Base-by-base conservation (phyloP, 1,140 invertebrate genomes). In the Whitmania pigra region DNA sequence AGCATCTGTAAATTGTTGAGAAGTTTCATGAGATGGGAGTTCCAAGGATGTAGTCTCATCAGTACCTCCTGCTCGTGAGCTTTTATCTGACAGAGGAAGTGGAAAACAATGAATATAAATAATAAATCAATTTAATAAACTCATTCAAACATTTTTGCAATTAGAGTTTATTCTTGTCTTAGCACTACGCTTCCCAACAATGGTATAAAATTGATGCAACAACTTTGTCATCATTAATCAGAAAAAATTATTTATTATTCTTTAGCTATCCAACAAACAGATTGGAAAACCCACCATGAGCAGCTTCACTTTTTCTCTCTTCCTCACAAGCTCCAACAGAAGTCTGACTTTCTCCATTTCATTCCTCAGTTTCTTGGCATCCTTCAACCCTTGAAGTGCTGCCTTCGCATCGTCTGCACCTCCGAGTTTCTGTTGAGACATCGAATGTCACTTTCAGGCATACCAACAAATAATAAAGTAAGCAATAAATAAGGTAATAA, bases 331-430 rank as follows among this genome's bases (percentile, higher is more conserved):
- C 82, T 97, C 94, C 79, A 94, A 94, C 0, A 97, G 85, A 25
- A 97, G 84, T 76, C 94, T 86, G 6, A 92, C 93, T 74, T 92
- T 86, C 82, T 98, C 95, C 57, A 97, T 83, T 82, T 97, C 94
- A 79, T 97, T 94, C 11, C 94, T 85, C 75, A 98, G 84, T 77
- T 92, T 88, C 79, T 96, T 91, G 91, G 93, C 95, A 79, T 94
- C 94, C 79, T 94, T 93, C 0, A 96, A n/a, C 15, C 69, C 69
- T n/a, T 36, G 17, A 20, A 31, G n/a, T 29, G 49, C 31, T 7
- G 69, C 40, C 6, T 49, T 53, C 0, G 31, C 53, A 29, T 70
- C 43, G 22, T 40, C 31, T 53, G 22, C 53, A 70, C 69, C 53
- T 20, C 57, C 57, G 22, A 63, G 22, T 31, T 63, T 63, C 57